Evolutionary conservation across 2,888 invertebrate genomes (phyloP).

Genomic region (Teinopalpus imperialis): DNA sequence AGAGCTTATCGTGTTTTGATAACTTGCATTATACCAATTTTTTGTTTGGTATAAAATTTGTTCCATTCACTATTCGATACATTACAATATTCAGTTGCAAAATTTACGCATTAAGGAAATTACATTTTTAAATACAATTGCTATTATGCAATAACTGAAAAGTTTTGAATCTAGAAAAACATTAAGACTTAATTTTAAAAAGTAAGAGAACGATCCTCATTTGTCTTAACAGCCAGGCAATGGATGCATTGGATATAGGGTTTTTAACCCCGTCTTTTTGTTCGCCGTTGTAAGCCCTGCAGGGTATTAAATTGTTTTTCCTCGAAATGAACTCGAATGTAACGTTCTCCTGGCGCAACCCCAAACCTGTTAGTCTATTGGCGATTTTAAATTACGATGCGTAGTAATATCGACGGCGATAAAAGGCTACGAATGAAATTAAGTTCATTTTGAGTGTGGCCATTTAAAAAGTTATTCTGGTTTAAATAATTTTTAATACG

Average conservation of each 20-base stretch:
- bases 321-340: constrained; percentile 1
- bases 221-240: not conserved
- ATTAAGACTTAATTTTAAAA: not conserved
- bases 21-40: too few relatives aligned
- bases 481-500: too few relatives aligned
- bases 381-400: constrained; percentile 17
- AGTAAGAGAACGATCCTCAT: not conserved
- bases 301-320: constrained; percentile 11
- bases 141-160: too few relatives aligned
- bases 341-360: constrained; percentile 11
- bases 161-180: not conserved
- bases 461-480: too few relatives aligned
- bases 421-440: not conserved
- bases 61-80: too few relatives aligned
- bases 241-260: constrained; percentile 1
- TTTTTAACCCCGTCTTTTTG: not conserved
- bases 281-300: constrained; percentile 1
- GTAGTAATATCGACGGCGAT: not conserved
- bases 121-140: too few relatives aligned
- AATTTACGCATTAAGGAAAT: too few relatives aligned
- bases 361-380: constrained; percentile 19
- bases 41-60: too few relatives aligned
- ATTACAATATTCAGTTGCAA: too few relatives aligned
- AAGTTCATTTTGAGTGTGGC: too few relatives aligned
- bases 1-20: too few relatives aligned